Evolutionary conservation across 2,888 invertebrate species (phyloP).

Genomic region (Pterobdella sp.): DNA sequence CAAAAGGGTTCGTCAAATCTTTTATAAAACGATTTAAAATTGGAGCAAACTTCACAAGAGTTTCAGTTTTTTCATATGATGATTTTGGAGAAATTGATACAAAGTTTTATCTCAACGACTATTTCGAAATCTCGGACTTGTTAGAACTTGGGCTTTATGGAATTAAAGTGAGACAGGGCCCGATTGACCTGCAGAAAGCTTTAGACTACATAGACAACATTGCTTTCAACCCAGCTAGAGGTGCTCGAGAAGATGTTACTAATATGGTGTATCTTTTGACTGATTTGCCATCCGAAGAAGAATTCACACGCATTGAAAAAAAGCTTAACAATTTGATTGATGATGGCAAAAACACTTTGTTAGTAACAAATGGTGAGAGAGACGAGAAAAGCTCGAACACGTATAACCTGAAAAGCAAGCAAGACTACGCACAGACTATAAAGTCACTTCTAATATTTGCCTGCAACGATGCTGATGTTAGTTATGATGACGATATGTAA

Average conservation of each 20-base stretch:
- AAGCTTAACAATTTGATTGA: slow-evolving; percentile 16
- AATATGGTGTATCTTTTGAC: not conserved
- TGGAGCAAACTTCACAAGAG: not conserved
- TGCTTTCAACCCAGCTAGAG: slow-evolving; percentile 9
- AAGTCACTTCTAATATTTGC: not conserved
- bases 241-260: slow-evolving; percentile 11
- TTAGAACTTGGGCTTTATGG: not conserved
- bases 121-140: not conserved
- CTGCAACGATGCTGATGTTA: slow-evolving; percentile 7
- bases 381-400: not conserved
- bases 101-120: slow-evolving; percentile 15
- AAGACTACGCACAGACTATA: slow-evolving; percentile 12
- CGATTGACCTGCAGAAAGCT: not conserved
- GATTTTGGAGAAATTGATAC: not conserved
- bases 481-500: too few species aligned
- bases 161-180: slow-evolving; percentile 7
- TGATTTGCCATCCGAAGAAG: not conserved
- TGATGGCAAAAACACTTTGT: not conserved
- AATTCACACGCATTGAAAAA: not conserved
- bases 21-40: slow-evolving; percentile 16
- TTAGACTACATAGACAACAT: slow-evolving; percentile 22
- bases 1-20: slow-evolving; percentile 13
- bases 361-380: slow-evolving; percentile 7
- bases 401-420: slow-evolving; percentile 7
- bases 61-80: slow-evolving; percentile 21